Conservation (phyloP, 2,797 vertebrate species). For the Hydrocynus forskahlii region DNA sequence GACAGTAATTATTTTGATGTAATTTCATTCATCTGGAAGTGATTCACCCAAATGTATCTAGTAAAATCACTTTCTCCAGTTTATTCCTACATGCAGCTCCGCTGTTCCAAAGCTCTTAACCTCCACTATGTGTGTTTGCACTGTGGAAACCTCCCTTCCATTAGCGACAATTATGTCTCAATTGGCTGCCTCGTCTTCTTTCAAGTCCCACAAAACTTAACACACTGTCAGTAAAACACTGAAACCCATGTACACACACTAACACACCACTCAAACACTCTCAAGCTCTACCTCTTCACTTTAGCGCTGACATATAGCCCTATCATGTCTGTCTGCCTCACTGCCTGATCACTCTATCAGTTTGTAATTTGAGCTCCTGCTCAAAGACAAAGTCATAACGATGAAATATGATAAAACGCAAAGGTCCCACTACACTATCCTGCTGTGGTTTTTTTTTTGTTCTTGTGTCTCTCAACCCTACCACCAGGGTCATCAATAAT, state of each 20-base stretch:
- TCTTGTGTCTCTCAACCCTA: conserved; percentile 33
- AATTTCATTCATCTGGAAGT: neutral
- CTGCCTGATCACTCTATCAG: conserved; percentile 54
- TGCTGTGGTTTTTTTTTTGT: conserved; percentile 1
- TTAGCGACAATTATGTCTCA: conserved; percentile 54
- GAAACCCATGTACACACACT: neutral
- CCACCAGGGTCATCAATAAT: conserved; percentile 51
- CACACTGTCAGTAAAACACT: conserved; percentile 23
- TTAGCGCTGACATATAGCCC: conserved; percentile 40
- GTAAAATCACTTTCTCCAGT: neutral
- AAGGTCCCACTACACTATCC: conserved; percentile 28
- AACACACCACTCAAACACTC: conserved; percentile 20
- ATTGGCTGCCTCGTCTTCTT: conserved; percentile 40
- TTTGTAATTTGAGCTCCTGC: conserved; percentile 49
- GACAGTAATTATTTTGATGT: neutral
- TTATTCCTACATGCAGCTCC: neutral
- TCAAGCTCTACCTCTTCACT: conserved; percentile 10
- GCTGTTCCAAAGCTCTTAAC: conserved; percentile 7
- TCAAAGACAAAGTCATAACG: conserved; percentile 43
- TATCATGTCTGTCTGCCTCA: conserved; percentile 47
- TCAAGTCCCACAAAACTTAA: conserved; percentile 34
- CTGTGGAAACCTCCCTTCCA: conserved; percentile 40
- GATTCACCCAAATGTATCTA: neutral
- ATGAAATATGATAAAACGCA: conserved; percentile 53
- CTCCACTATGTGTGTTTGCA: conserved; percentile 28